Evolutionary conservation across 2,888 invertebrate species (phyloP).

Genomic region (Prenolepis imparis): DNA sequence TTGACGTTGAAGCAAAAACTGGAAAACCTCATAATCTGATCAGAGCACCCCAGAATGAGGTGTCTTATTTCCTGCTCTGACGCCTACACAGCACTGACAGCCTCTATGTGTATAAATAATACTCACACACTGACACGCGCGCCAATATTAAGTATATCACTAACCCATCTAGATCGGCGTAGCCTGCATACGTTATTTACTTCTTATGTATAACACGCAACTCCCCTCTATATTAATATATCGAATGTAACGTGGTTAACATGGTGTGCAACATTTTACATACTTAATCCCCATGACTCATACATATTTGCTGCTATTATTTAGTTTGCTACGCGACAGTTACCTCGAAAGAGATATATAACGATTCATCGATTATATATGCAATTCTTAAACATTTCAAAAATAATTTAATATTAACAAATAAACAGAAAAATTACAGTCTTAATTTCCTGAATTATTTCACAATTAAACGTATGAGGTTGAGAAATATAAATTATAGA

Average conservation of each 20-base stretch:
- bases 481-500: background rate
- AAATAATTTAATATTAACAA: background rate
- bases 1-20: slow-evolving; percentile 48
- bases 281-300: slow-evolving; percentile 33
- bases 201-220: slow-evolving; percentile 61
- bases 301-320: slow-evolving; percentile 36
- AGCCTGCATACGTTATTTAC: slow-evolving; percentile 57
- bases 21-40: slow-evolving; percentile 47
- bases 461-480: background rate
- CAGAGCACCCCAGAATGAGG: slow-evolving; percentile 40
- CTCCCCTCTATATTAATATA: slow-evolving; percentile 56
- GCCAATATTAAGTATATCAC: slow-evolving; percentile 68
- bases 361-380: background rate
- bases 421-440: background rate
- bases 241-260: slow-evolving; percentile 47
- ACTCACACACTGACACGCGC: slow-evolving; percentile 71
- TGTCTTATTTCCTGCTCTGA: slow-evolving; percentile 55
- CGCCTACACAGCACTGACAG: slow-evolving; percentile 69
- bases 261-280: slow-evolving; percentile 31
- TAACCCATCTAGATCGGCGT: slow-evolving; percentile 62
- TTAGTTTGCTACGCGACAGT: slow-evolving; percentile 23
- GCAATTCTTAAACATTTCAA: background rate
- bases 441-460: background rate
- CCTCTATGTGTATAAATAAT: slow-evolving; percentile 62
- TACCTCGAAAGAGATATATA: slow-evolving; percentile 24